Conservation (phyloP, 1,140 invertebrate species). For the Lordiphosa mommai region DNA sequence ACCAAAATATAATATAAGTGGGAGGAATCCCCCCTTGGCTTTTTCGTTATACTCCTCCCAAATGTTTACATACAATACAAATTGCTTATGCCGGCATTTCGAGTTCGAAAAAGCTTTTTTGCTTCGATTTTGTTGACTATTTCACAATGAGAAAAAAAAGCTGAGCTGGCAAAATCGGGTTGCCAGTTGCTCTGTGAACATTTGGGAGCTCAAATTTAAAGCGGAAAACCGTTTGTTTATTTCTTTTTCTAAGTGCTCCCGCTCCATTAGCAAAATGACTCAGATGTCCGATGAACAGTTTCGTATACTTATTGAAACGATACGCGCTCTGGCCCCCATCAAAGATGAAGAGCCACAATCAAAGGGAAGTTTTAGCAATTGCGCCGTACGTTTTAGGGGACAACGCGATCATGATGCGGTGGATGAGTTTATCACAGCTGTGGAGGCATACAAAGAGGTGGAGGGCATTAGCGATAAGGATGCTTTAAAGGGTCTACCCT, state of each 20-base stretch:
- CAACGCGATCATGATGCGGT: slow-evolving; percentile 75
- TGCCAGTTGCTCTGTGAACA: slow-evolving; percentile 2
- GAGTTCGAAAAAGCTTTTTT: slow-evolving; percentile 48
- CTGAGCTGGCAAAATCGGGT: slow-evolving; percentile 2
- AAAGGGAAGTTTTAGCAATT: slow-evolving; percentile 74
- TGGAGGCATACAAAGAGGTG: slow-evolving; percentile 71
- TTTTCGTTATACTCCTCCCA: not conserved
- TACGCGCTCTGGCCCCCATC: slow-evolving; percentile 33
- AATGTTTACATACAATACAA: not conserved
- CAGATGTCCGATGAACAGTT: slow-evolving; percentile 61
- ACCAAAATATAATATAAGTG: too few species aligned
- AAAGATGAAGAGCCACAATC: slow-evolving; percentile 29
- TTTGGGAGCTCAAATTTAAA: not conserved
- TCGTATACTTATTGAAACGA: slow-evolving; percentile 56
- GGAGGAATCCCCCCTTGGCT: not conserved
- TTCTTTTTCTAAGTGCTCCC: not conserved
- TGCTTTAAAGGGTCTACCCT: slow-evolving; percentile 61
- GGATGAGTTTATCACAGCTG: slow-evolving; percentile 69
- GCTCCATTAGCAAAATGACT: slow-evolving; percentile 28
- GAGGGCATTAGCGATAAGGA: slow-evolving; percentile 73
- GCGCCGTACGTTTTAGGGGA: slow-evolving; percentile 54
- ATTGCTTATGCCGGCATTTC: slow-evolving; percentile 17
- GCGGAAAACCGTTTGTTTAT: slow-evolving; percentile 13
- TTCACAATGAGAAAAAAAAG: slow-evolving; percentile 44
- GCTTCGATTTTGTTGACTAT: slow-evolving; percentile 8